A percentile compares a stretch with the other conserved stretches of the same genome.
Conservation (phyloP, 1,140 invertebrate species). For the Lamellibrachia luymesi region DNA sequence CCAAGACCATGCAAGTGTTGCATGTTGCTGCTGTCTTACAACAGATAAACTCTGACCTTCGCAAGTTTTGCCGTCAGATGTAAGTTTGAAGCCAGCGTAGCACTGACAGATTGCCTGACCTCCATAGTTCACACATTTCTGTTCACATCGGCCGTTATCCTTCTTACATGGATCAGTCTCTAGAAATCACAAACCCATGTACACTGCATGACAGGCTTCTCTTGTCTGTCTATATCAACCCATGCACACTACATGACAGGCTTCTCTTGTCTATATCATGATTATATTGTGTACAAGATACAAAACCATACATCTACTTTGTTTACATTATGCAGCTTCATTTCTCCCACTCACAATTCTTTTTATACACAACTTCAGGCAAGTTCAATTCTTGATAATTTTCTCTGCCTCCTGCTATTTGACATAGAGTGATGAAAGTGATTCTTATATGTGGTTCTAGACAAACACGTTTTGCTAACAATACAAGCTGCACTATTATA, state of each 20-base stretch:
- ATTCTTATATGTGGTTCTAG: no score
- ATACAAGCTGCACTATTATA: no score
- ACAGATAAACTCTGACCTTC: background rate
- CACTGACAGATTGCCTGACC: constrained; percentile 22
- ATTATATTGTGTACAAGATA: no score
- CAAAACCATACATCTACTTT: no score
- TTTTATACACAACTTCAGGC: no score
- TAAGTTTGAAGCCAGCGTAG: constrained; percentile 18
- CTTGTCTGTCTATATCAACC: background rate
- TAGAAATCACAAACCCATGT: background rate
- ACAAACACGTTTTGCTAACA: no score
- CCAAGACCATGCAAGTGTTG: background rate
- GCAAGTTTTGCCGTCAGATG: constrained; percentile 18
- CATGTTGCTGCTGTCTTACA: background rate
- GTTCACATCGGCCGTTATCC: constrained; percentile 56
- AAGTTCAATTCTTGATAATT: no score
- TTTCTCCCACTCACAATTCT: no score
- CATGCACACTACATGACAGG: background rate
- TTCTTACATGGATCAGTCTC: constrained; percentile 37
- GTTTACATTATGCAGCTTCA: no score
- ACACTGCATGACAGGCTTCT: background rate
- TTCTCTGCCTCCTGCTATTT: no score
- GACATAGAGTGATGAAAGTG: no score
- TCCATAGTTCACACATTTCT: constrained; percentile 55
- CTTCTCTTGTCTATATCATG: background rate